Percentiles rank a stretch among this genome's conserved stretches.
Conservation (phyloP, 2,888 invertebrate genomes). For the Catocala nupta region DNA sequence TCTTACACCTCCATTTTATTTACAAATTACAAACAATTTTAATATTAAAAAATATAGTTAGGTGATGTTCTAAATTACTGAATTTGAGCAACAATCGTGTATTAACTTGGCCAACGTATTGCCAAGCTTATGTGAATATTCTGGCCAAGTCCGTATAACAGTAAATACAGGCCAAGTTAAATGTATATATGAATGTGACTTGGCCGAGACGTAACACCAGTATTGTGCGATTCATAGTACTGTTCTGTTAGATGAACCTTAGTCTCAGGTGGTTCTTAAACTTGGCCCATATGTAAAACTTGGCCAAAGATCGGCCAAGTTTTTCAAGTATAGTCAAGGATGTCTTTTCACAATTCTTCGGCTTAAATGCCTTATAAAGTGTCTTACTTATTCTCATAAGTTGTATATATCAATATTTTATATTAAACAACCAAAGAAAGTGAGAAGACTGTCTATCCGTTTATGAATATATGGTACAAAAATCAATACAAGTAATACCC, state of each 20-base stretch:
- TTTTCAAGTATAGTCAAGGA: slow-evolving; percentile 1
- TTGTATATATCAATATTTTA: too few species aligned
- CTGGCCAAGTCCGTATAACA: slow-evolving; percentile 14
- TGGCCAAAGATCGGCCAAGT: slow-evolving; percentile 23
- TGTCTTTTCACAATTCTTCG: not conserved
- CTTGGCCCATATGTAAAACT: slow-evolving; percentile 5
- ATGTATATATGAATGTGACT: not conserved
- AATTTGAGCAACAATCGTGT: slow-evolving; percentile 64
- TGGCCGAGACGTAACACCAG: not conserved
- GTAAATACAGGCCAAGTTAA: slow-evolving; percentile 1
- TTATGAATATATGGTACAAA: not conserved
- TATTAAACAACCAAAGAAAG: too few species aligned
- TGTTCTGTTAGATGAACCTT: too few species aligned
- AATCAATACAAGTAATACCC: not conserved
- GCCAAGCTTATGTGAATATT: slow-evolving; percentile 10
- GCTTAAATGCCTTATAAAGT: not conserved
- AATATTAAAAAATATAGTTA: slow-evolving; percentile 58
- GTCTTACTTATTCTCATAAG: too few species aligned
- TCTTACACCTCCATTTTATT: slow-evolving; percentile 84
- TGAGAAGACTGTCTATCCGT: too few species aligned
- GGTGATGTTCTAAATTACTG: slow-evolving; percentile 54
- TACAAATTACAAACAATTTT: slow-evolving; percentile 73
- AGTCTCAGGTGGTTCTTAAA: not conserved
- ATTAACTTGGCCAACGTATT: slow-evolving; percentile 28
- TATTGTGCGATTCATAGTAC: too few species aligned